These are phyloP conservation scores for Xiphydria camelus DNA, from an alignment of 2,888 invertebrate genomes.

Conservation along the genomic window DNA sequence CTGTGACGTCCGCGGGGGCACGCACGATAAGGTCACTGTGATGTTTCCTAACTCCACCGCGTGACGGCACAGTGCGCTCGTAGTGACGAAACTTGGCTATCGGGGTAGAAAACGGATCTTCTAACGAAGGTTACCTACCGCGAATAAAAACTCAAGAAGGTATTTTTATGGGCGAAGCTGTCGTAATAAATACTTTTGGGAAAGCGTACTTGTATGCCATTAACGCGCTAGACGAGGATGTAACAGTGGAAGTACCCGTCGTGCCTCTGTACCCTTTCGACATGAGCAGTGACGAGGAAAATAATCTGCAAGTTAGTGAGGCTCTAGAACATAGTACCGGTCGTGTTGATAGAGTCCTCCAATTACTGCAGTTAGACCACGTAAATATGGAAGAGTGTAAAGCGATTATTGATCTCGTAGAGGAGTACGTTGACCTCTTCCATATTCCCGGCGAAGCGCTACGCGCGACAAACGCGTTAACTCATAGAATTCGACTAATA, in stretches of 20 bases:
- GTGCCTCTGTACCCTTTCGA: background rate
- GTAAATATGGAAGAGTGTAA: background rate
- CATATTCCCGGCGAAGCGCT: background rate
- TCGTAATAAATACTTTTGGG: background rate
- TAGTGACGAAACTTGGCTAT: too few species aligned
- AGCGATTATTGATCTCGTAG: background rate
- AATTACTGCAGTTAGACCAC: background rate
- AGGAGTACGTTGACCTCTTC: background rate
- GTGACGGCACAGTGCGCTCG: too few species aligned
- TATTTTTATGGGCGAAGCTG: background rate
- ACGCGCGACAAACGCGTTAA: background rate
- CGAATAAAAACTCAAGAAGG: background rate
- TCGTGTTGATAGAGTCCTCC: too few species aligned
- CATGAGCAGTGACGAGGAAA: background rate
- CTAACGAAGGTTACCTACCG: background rate
- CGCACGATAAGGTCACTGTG: too few species aligned
- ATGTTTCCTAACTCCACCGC: too few species aligned
- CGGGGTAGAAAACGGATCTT: too few species aligned
- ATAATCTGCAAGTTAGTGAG: background rate
- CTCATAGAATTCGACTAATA: background rate
- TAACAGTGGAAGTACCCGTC: too few species aligned
- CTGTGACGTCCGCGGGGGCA: too few species aligned
- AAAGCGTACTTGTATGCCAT: background rate
- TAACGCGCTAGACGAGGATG: background rate
- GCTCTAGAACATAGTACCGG: too few species aligned